Base-by-base conservation (phyloP, 2,888 invertebrate species). In the Zonitis immaculata region DNA sequence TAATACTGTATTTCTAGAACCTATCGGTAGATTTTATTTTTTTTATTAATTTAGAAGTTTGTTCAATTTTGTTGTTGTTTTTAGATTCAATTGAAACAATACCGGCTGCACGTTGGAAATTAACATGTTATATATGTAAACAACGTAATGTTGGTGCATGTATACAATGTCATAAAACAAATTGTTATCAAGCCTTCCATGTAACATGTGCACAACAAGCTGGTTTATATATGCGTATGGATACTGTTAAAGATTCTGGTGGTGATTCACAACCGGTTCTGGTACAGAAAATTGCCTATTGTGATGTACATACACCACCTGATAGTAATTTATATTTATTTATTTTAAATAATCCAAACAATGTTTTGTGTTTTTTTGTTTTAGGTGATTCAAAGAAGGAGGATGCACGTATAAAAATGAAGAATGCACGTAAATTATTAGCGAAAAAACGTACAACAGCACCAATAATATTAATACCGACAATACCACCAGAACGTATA, bases 131-230 rank as follows among this genome's bases (percentile, higher is more conserved):
- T 76, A 93, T 99, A 49, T 99, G 98, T 77, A 96, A 94, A 70
- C 91, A 93, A 69, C 83, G 89, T 54, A 89, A 89, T 26, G 89
- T 89, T 0, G 98, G 98, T 4, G 97, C 98, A 0, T 98, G 98
- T 71, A 97, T 99, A 59, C 98, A 99, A 77, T 99, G 98, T 74
- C 95, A 97, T 76, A 91, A 95, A 69, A 89, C 87, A 65, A 95
- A 91, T 75, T 97, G 97, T 73, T 97, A 96, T 73, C 91, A 94
- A 7, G 97, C 98, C 1, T 99, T 99, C 78, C 99, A 99, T 75
- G 99, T 99, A 3, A 99, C 99, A 0, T 99, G 99, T 76, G 99
- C 98, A 0, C 96, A 97, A 74, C 94, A 92, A 72, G 95, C 96
- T 20, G 94, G 86, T 0, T 79, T 99, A 1, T 91, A 91, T 70